Evolutionary conservation across 2,113 vertebrate species (phyloP).

Genomic region (Acanthisitta chloris): DNA sequence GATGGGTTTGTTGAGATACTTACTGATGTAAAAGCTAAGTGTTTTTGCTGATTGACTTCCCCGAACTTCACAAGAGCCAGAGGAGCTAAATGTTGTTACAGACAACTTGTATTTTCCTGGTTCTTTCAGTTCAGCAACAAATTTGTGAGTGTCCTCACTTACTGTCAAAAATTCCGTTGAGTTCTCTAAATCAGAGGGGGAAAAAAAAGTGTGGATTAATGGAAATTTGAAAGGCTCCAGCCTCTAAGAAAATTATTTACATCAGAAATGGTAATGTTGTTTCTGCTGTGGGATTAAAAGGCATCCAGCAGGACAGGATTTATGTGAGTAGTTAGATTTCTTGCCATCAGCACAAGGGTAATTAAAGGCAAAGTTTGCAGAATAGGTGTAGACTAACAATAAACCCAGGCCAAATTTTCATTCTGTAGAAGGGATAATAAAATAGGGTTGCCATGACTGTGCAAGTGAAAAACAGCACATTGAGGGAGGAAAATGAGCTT

Average conservation of each 20-base stretch:
- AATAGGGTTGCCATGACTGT: neutral
- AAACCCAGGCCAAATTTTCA: neutral
- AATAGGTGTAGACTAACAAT: neutral
- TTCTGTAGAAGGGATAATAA: neutral
- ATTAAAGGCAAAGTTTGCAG: neutral
- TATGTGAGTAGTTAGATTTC: neutral
- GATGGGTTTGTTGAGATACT: slow-evolving; percentile 51
- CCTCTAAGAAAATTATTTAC: neutral
- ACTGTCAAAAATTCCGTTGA: slow-evolving; percentile 81
- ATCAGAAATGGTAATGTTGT: neutral
- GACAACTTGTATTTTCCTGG: slow-evolving; percentile 85
- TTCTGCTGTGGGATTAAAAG: neutral
- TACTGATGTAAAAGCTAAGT: slow-evolving; percentile 92
- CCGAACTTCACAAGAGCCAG: slow-evolving; percentile 85
- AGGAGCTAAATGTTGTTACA: slow-evolving; percentile 85
- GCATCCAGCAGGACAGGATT: neutral
- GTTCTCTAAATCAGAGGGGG: slow-evolving; percentile 76
- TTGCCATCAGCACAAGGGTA: neutral
- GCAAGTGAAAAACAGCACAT: neutral
- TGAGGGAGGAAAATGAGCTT: neutral
- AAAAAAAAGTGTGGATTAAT: neutral
- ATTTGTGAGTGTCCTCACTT: slow-evolving; percentile 89
- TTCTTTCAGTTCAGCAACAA: slow-evolving; percentile 85
- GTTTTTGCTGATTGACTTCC: slow-evolving; percentile 82
- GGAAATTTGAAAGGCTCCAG: neutral